phyloP scores from a whole-genome alignment of 2,888 invertebrate species.

The Lagria hirta region DNA sequence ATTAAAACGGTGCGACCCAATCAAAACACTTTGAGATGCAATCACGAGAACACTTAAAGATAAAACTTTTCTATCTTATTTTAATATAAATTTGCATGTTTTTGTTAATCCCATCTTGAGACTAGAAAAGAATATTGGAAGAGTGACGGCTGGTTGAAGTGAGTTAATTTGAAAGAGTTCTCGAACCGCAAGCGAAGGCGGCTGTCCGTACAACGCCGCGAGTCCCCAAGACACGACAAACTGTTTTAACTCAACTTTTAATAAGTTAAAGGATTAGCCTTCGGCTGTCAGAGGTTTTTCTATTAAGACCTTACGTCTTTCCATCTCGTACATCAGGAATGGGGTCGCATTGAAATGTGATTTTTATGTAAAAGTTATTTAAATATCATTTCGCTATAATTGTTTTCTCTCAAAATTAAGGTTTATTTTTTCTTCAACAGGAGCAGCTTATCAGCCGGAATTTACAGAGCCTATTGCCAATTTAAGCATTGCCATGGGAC shows the following conservation, averaged over 20 bases:
- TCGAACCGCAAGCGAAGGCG: slow-evolving; percentile 44
- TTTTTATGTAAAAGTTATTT: slow-evolving; percentile 24
- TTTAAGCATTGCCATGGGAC: slow-evolving; percentile 79
- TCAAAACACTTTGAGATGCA: slow-evolving; percentile 27
- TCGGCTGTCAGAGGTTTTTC: slow-evolving; percentile 49
- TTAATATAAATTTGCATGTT: slow-evolving; percentile 55
- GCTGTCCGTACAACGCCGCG: slow-evolving; percentile 44
- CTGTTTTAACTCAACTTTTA: slow-evolving; percentile 54
- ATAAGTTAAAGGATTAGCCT: slow-evolving; percentile 54
- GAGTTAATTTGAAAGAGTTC: slow-evolving; percentile 52
- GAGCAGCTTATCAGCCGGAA: slow-evolving; percentile 74
- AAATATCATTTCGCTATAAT: slow-evolving; percentile 13
- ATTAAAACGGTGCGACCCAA: no score
- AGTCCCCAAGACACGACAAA: slow-evolving; percentile 48
- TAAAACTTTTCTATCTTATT: slow-evolving; percentile 50
- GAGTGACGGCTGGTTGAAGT: slow-evolving; percentile 48
- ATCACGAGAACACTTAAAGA: slow-evolving; percentile 31
- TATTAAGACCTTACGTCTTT: slow-evolving; percentile 47
- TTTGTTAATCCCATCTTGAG: slow-evolving; percentile 50
- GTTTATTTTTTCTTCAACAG: no score
- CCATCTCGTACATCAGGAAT: slow-evolving; percentile 28
- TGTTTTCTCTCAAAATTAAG: slow-evolving; percentile 12
- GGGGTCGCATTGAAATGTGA: slow-evolving; percentile 26
- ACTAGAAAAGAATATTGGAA: slow-evolving; percentile 46
- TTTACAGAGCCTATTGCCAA: slow-evolving; percentile 82